Conservation (phyloP, 1,140 invertebrate species). For the Euwallacea fornicatus region DNA sequence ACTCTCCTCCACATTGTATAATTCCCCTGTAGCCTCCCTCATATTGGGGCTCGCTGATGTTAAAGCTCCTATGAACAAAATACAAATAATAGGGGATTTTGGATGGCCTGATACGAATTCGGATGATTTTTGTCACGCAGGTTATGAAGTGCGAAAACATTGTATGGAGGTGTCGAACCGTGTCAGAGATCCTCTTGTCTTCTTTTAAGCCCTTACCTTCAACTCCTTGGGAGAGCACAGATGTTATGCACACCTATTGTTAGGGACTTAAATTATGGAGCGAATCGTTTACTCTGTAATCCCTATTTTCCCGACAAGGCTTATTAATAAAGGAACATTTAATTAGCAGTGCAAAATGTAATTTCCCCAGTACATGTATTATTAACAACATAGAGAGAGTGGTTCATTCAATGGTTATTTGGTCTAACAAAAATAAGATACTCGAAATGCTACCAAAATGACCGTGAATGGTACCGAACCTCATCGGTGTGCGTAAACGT, state of each 20-base stretch:
- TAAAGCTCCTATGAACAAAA: conserved; percentile 4
- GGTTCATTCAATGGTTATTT: too few relatives aligned
- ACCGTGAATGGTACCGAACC: conserved; percentile 20
- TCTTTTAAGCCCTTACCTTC: not conserved
- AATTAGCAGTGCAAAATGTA: not conserved
- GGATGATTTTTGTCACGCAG: not conserved
- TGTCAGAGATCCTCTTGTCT: not conserved
- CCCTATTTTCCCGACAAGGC: not conserved
- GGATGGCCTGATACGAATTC: not conserved
- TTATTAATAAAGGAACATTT: not conserved
- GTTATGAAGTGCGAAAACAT: conserved; percentile 2
- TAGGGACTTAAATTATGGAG: not conserved
- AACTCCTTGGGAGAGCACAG: conserved; percentile 2
- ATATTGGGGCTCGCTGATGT: not conserved
- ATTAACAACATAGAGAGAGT: too few relatives aligned
- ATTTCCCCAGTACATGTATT: too few relatives aligned
- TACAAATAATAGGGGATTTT: conserved; percentile 7
- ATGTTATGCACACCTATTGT: conserved; percentile 1
- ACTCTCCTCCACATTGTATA: not conserved
- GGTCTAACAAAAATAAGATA: not conserved
- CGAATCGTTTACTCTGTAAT: not conserved
- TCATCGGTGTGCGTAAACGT: conserved; percentile 18
- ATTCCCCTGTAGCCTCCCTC: not conserved
- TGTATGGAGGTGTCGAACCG: conserved; percentile 4
- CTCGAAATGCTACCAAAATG: conserved; percentile 7